These are phyloP conservation scores for Cisticola juncidis DNA, from an alignment of 2,113 vertebrate species.

Conservation along the genomic window DNA sequence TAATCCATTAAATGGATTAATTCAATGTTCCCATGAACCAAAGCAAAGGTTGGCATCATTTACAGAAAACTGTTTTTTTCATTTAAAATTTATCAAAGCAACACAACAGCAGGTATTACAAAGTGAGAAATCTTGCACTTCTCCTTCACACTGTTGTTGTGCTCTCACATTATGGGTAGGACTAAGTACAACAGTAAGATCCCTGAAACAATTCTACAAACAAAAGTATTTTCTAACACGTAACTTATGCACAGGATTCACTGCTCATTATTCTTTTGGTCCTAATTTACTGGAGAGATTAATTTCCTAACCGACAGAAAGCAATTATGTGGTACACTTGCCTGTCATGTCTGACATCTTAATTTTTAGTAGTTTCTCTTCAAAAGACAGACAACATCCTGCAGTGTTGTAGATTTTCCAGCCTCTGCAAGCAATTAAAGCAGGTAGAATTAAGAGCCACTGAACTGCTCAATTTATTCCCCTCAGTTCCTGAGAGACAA, in stretches of 20 bases:
- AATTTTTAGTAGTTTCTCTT: neutral
- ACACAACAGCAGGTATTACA: neutral
- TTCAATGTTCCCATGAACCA: neutral
- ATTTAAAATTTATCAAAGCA: neutral
- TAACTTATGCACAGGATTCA: neutral
- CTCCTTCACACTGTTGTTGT: neutral
- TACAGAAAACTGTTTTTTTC: neutral
- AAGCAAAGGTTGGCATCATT: neutral
- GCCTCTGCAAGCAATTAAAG: neutral
- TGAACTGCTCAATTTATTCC: neutral
- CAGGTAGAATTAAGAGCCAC: neutral
- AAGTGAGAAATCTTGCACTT: neutral
- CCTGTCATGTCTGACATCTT: neutral
- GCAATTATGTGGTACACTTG: neutral
- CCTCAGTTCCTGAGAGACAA: neutral
- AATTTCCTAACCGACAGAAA: neutral
- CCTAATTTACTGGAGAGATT: neutral
- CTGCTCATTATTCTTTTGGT: neutral
- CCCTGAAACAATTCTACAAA: neutral
- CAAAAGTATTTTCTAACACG: neutral
- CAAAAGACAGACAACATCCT: neutral
- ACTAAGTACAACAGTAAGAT: neutral
- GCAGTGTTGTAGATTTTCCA: neutral
- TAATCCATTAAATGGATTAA: neutral
- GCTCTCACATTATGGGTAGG: neutral